Evolutionary conservation across 2,888 invertebrate species (phyloP).

Genomic region (Phaonia tiefii): DNA sequence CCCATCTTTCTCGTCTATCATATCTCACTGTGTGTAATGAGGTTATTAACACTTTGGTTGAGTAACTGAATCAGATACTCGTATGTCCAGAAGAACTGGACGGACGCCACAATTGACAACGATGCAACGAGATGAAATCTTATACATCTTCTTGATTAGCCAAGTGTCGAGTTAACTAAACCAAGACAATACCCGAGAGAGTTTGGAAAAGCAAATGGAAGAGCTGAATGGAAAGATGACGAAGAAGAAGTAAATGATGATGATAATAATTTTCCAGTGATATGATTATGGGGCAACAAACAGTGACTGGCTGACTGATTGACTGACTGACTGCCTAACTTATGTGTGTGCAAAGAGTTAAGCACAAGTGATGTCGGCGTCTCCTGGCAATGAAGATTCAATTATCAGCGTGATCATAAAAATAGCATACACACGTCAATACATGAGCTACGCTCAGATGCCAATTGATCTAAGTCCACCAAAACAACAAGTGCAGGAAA

Average conservation of each 20-base stretch:
- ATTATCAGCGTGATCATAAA: no score
- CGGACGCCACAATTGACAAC: neutral
- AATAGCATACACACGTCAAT: no score
- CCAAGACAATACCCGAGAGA: conserved; percentile 17
- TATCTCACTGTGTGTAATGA: no score
- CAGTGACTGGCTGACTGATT: neutral
- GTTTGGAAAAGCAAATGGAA: conserved; percentile 1
- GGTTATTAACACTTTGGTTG: conserved; percentile 29
- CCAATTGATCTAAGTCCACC: no score
- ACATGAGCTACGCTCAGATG: no score
- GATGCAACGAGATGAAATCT: conserved; percentile 7
- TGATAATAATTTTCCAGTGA: neutral
- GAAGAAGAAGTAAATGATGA: neutral
- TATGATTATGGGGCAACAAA: conserved; percentile 2
- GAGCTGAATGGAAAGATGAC: neutral
- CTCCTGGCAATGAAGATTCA: no score
- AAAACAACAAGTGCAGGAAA: no score
- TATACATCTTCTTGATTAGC: conserved; percentile 26
- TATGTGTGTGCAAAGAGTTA: neutral
- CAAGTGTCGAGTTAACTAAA: neutral
- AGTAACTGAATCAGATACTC: neutral
- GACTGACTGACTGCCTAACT: neutral
- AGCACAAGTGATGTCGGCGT: no score
- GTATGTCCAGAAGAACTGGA: neutral
- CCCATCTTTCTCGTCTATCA: neutral